Evolutionary conservation across 2,797 vertebrate genomes (phyloP).

Genomic region (Chelmon rostratus): DNA sequence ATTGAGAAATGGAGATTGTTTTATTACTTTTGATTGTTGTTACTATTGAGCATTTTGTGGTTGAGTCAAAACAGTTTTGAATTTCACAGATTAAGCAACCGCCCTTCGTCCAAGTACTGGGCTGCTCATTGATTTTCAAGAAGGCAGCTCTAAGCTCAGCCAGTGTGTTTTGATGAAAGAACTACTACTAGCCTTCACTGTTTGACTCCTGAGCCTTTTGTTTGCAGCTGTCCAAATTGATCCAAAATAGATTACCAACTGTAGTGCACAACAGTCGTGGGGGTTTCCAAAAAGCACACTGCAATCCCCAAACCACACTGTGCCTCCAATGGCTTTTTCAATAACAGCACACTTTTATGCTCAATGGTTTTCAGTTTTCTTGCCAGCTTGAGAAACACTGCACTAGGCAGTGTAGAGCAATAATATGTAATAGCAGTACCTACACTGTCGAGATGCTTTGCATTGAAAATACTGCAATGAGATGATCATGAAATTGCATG

Average conservation of each 20-base stretch:
- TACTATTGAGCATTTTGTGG: slow-evolving; percentile 42
- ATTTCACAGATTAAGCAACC: slow-evolving; percentile 55
- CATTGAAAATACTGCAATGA: slow-evolving; percentile 29
- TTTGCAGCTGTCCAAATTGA: slow-evolving; percentile 72
- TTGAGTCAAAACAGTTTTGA: slow-evolving; percentile 45
- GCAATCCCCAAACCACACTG: slow-evolving; percentile 27
- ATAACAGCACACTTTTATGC: slow-evolving; percentile 4
- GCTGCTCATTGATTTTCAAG: slow-evolving; percentile 57
- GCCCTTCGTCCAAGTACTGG: slow-evolving; percentile 40
- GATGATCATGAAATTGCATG: slow-evolving; percentile 58
- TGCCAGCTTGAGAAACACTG: slow-evolving; percentile 6
- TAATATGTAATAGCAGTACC: background rate
- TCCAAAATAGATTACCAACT: slow-evolving; percentile 73
- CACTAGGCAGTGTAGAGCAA: background rate
- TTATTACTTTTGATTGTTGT: slow-evolving; percentile 36
- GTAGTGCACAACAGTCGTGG: slow-evolving; percentile 43
- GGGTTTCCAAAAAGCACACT: slow-evolving; percentile 54
- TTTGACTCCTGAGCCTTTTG: slow-evolving; percentile 67
- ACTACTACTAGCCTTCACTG: slow-evolving; percentile 44
- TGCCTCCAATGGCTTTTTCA: slow-evolving; percentile 26
- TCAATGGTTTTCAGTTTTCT: background rate
- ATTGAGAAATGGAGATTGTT: slow-evolving; percentile 7
- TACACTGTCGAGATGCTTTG: background rate
- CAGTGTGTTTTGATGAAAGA: slow-evolving; percentile 45
- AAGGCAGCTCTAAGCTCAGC: slow-evolving; percentile 28